Conservation (phyloP, 2,888 invertebrate species). For the Caenorhabditis macrosperma region DNA sequence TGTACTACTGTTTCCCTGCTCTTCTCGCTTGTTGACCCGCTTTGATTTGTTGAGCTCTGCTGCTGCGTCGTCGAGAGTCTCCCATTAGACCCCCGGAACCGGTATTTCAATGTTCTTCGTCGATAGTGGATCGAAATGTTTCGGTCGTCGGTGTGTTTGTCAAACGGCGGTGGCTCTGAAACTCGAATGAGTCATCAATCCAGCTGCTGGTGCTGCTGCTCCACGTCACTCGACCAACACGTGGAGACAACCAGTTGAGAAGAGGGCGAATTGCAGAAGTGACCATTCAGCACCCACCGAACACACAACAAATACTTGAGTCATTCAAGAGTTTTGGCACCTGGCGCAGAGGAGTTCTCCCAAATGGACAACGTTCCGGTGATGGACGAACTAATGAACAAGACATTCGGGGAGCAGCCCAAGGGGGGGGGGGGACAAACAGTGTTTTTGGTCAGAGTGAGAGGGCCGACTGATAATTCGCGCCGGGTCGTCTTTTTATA, state of each 20-base stretch:
- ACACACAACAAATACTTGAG: slow-evolving; percentile 13
- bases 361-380: not conserved
- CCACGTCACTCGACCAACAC: slow-evolving; percentile 18
- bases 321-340: not conserved
- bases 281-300: slow-evolving; percentile 17
- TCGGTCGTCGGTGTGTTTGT: not conserved
- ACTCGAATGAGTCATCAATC: slow-evolving; percentile 7
- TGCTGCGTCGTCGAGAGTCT: not conserved
- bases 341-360: not conserved
- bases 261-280: not conserved
- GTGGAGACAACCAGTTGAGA: slow-evolving; percentile 18
- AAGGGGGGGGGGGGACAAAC: not conserved
- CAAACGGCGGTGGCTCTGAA: not conserved
- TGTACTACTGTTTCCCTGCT: slow-evolving; percentile 22
- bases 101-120: not conserved
- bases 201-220: too few species aligned
- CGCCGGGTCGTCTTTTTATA: slow-evolving; percentile 6
- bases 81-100: not conserved
- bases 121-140: slow-evolving; percentile 10
- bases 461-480: slow-evolving; percentile 2
- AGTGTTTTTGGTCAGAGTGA: not conserved
- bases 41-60: slow-evolving; percentile 26
- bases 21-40: slow-evolving; percentile 15
- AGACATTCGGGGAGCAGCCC: not conserved
- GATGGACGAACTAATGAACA: not conserved